These are phyloP conservation scores for Dynastes grantii DNA, from an alignment of 2,888 invertebrate species.

Conservation along the genomic window DNA sequence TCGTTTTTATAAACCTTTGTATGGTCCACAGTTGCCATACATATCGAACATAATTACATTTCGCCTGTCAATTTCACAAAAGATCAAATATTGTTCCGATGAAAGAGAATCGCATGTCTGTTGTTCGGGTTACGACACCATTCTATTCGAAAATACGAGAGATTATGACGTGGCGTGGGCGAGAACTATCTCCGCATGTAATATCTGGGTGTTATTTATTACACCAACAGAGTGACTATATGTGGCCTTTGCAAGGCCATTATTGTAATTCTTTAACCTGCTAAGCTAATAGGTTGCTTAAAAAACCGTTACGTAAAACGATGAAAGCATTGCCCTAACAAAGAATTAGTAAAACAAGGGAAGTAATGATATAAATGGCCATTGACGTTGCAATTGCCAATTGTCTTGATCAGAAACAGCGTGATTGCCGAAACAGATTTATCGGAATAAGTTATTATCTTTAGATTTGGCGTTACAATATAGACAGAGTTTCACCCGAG, in stretches of 20 bases:
- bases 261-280: slow-evolving; percentile 14
- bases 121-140: slow-evolving; percentile 3
- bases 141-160: slow-evolving; percentile 2
- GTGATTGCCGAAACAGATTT: not conserved
- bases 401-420: not conserved
- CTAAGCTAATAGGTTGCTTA: not conserved
- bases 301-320: not conserved
- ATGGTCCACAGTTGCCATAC: too few species aligned
- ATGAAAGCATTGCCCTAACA: not conserved
- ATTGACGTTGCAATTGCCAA: not conserved
- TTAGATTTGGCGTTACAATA: not conserved
- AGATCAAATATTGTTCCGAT: slow-evolving; percentile 8
- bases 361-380: not conserved
- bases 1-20: too few species aligned
- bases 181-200: slow-evolving; percentile 17
- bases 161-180: slow-evolving; percentile 10
- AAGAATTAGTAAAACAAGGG: not conserved
- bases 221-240: not conserved
- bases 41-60: slow-evolving; percentile 10
- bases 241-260: slow-evolving; percentile 34
- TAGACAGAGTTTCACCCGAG: not conserved
- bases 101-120: slow-evolving; percentile 17
- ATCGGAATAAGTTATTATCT: not conserved
- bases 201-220: slow-evolving; percentile 30
- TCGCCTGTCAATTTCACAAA: slow-evolving; percentile 21